Evolutionary conservation across 2,113 vertebrate genomes (phyloP), one percentile per base, ranked within the genome.

Genomic region (Ondatra zibethicus): DNA sequence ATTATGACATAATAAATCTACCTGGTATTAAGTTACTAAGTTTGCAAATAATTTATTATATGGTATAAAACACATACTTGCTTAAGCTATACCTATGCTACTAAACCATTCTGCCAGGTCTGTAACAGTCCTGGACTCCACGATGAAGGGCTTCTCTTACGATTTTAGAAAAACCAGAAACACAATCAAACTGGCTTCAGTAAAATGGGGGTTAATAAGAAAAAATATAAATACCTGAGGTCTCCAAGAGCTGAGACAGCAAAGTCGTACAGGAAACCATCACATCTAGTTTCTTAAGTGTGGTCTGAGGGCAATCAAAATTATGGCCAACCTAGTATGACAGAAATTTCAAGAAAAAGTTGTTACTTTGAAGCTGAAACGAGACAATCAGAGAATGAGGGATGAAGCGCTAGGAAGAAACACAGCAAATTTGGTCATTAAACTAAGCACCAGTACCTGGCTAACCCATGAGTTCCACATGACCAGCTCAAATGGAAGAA

Each of bases 151-250:
- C 39, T 94, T 95, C 76, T 91, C 6, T 78, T 61, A 58, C 14
- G 16, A n/a, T 58, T 92, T 89, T 87, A 17, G 87, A 92, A 94
- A 72, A 96, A 89, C 86, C 27, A 93, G 86, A 97, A 97, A 93
- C 19, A 29, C 45, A 94, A 65, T 87, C 36, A 91, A 96, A 7
- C 42, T 77, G 86, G 82, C 77, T 81, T 78, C 47, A 29, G n/a
- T 31, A 63, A 84, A 63, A 42, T 86, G 27, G 39, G 9, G 17
- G 89, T 76, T 88, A 92, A 91, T 93, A n/a, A 47, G 91, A 5
- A 42, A 80, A 55, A 93, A 42, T 45, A 75, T 12, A 88, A 94
- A 91, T 11, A 50, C 23, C 70, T 42, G 66, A 93, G 25, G 31
- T 52, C 70, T 85, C 58, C 6, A 91, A 47, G 5, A n/a, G 92